These are phyloP conservation scores for Abrostola triplasia DNA, from an alignment of 2,888 invertebrate species.

Conservation along the genomic window DNA sequence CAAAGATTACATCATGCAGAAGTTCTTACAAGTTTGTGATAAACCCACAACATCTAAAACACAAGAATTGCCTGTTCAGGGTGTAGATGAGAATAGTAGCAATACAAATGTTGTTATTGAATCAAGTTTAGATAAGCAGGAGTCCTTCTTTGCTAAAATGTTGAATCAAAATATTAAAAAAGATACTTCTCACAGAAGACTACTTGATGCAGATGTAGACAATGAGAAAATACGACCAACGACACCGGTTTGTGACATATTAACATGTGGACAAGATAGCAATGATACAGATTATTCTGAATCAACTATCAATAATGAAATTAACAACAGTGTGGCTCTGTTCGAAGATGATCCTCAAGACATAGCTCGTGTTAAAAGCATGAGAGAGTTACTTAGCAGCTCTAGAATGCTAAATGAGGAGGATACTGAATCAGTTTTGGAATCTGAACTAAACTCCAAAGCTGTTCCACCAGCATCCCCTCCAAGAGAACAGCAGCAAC, in stretches of 20 bases:
- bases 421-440: constrained; percentile 33
- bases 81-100: background rate
- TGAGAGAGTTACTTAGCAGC: constrained; percentile 73
- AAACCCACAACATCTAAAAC: constrained; percentile 20
- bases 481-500: constrained; percentile 28
- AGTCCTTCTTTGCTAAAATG: constrained; percentile 84
- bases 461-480: constrained; percentile 14
- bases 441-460: constrained; percentile 36
- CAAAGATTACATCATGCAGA: constrained; percentile 74
- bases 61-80: constrained; percentile 3
- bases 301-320: constrained; percentile 84
- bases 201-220: constrained; percentile 20
- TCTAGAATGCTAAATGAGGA: constrained; percentile 54
- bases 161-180: constrained; percentile 59
- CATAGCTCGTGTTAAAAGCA: constrained; percentile 69
- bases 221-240: constrained; percentile 53
- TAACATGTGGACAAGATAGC: constrained; percentile 74
- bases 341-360: constrained; percentile 80
- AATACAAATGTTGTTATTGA: constrained; percentile 53
- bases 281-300: constrained; percentile 80
- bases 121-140: constrained; percentile 74
- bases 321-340: constrained; percentile 81
- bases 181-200: constrained; percentile 24
- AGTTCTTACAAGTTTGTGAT: constrained; percentile 64
- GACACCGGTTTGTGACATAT: constrained; percentile 69